These are phyloP conservation scores for Streptopelia turtur DNA, from an alignment of 2,797 vertebrate species.

Conservation along the genomic window DNA sequence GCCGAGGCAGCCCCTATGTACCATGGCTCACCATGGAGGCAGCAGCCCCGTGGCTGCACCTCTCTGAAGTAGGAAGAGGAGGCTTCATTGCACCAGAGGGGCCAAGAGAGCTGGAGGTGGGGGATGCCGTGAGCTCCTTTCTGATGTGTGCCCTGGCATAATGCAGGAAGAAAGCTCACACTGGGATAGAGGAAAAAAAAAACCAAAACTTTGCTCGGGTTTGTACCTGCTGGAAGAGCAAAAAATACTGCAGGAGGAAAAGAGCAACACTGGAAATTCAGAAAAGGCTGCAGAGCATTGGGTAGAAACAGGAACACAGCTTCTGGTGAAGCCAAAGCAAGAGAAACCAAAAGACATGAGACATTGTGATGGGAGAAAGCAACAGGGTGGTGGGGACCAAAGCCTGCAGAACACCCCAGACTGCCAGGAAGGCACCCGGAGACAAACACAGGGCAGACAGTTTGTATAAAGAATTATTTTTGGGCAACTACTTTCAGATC, in stretches of 20 bases:
- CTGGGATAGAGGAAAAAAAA: neutral
- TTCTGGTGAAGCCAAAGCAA: neutral
- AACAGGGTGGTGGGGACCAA: neutral
- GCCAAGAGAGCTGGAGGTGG: neutral
- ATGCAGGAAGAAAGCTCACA: neutral
- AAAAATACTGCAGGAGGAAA: neutral
- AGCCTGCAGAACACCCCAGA: neutral
- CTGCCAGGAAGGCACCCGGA: neutral
- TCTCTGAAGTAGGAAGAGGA: too few relatives aligned
- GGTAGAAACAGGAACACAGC: neutral
- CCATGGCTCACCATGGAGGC: rapidly evolving
- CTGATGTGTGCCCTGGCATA: neutral
- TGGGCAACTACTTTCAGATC: neutral
- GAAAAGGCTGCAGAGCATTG: neutral
- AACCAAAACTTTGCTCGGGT: rapidly evolving
- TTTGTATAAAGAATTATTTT: neutral
- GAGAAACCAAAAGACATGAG: neutral
- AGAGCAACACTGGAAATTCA: neutral
- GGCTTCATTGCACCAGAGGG: rapidly evolving
- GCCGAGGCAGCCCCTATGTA: rapidly evolving
- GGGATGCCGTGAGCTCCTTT: neutral
- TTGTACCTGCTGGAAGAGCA: neutral
- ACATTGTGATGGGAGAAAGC: neutral
- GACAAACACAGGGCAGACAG: neutral
- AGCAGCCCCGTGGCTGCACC: neutral